Base-by-base conservation (phyloP, 2,113 vertebrate species). In the Alosa alosa region DNA sequence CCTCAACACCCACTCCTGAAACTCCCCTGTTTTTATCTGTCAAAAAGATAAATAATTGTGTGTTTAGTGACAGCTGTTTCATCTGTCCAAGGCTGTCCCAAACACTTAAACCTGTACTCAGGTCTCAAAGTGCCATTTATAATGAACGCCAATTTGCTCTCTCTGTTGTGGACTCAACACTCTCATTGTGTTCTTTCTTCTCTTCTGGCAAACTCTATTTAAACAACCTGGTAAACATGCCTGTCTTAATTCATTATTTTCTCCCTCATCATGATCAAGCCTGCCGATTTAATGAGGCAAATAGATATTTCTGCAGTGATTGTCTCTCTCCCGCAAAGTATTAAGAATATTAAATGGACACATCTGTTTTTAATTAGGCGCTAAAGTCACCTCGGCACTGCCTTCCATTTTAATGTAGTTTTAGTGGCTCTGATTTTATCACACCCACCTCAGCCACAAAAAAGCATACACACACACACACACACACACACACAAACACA, bases 291-390 rank as follows among this genome's bases (percentile, higher is more conserved):
- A 96, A 95, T 95, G 95, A 96, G 94, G 93, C 94, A 94, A 94
- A 95, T 94, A 94, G 93, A 95, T 94, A 94, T 94, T 95, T 95
- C 93, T 94, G 94, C 90, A 87, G 89, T 94, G 94, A 95, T 95
- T 94, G 94, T 95, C 94, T 96, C 94, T 94, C 95, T 94, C 95
- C 93, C 94, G 94, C 92, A 92, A 94, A 95, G 94, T 96, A 95
- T 96, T 96, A 95, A 95, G 94, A 95, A 94, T 95, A 95, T 96
- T 95, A 96, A 96, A 95, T 93, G 95, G 94, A 95, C 95, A 96
- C 95, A 96, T 96, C 95, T 96, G 95, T 95, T 95, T 95, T 95
- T 95, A 94, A 96, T 96, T 95, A 96, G 93, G 91, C 94, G 93
- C 93, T 94, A 94, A 94, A 95, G 94, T 95, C 94, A 95, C 94